Percentiles rank a stretch among this genome's conserved stretches.
phyloP scores from a whole-genome alignment of 1,140 invertebrate genomes.

The Brachionus calyciflorus region DNA sequence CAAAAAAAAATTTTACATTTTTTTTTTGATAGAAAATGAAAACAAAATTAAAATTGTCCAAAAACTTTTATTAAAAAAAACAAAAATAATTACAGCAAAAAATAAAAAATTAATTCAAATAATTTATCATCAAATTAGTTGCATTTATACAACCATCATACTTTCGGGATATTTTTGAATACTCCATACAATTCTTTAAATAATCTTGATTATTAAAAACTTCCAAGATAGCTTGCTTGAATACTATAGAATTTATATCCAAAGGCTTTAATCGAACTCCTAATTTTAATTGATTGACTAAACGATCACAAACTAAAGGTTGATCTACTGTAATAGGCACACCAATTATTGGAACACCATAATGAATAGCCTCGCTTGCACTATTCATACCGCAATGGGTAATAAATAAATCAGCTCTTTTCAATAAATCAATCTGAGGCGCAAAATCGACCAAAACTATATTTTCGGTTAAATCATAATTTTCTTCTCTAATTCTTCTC shows the following conservation, averaged over 20 bases:
- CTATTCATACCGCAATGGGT: conserved; percentile 45
- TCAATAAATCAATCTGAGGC: conserved; percentile 11
- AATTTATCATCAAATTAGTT: background rate
- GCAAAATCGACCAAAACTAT: background rate
- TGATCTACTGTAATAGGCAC: conserved; percentile 28
- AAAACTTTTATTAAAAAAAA: too few relatives aligned
- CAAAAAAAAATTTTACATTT: too few relatives aligned
- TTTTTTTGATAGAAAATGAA: too few relatives aligned
- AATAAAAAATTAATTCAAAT: too few relatives aligned
- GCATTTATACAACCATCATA: background rate
- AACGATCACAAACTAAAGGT: background rate
- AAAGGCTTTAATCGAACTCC: conserved; percentile 20
- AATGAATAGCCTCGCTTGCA: conserved; percentile 29
- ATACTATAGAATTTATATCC: background rate
- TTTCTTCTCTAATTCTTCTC: background rate
- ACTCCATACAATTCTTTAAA: background rate
- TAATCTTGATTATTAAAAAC: background rate
- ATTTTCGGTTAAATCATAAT: background rate
- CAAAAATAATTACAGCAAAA: too few relatives aligned
- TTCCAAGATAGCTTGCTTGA: background rate
- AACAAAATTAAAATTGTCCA: too few relatives aligned
- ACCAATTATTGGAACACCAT: conserved; percentile 32
- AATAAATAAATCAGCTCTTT: conserved; percentile 29
- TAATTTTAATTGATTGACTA: background rate
- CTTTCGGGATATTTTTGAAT: background rate